These are phyloP conservation scores for Drosophila atripex DNA, from an alignment of 2,888 invertebrate species.

Conservation along the genomic window DNA sequence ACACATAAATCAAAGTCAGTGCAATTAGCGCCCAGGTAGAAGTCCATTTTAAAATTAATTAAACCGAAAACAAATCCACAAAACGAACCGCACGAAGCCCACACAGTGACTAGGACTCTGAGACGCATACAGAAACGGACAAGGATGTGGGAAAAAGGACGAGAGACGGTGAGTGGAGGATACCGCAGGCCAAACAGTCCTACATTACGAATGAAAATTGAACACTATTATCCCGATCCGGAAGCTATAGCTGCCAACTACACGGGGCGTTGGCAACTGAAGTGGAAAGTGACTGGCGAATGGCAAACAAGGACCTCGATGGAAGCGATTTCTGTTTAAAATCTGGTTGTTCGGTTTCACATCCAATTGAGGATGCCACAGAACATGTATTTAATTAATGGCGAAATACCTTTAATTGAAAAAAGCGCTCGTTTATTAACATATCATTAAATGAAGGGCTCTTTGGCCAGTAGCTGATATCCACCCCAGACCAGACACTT, in stretches of 20 bases:
- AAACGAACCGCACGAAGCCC: slow-evolving; percentile 45
- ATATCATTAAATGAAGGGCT: neutral
- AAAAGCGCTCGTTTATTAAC: neutral
- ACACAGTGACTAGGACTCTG: slow-evolving; percentile 4
- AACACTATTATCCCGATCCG: slow-evolving; percentile 35
- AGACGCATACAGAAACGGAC: neutral
- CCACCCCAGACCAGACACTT: neutral
- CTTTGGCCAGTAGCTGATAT: neutral
- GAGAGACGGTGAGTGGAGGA: neutral
- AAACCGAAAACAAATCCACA: slow-evolving; percentile 51
- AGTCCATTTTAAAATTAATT: slow-evolving; percentile 52
- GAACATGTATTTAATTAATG: slow-evolving; percentile 15
- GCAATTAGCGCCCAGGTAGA: slow-evolving; percentile 52
- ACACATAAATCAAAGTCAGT: slow-evolving; percentile 51
- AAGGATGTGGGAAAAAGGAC: neutral
- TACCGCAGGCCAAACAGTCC: slow-evolving; percentile 13
- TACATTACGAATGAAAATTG: slow-evolving; percentile 28
- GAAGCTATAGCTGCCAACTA: slow-evolving; percentile 23
- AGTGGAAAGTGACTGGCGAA: slow-evolving; percentile 17
- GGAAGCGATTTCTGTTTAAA: slow-evolving; percentile 25
- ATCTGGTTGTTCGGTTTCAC: slow-evolving; percentile 30
- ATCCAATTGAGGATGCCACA: neutral
- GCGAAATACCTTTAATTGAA: slow-evolving; percentile 2
- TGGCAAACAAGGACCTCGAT: slow-evolving; percentile 31
- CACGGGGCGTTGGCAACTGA: slow-evolving; percentile 3